Evolutionary conservation across 2,113 vertebrate species (phyloP).

Genomic region (Pantherophis guttatus): DNA sequence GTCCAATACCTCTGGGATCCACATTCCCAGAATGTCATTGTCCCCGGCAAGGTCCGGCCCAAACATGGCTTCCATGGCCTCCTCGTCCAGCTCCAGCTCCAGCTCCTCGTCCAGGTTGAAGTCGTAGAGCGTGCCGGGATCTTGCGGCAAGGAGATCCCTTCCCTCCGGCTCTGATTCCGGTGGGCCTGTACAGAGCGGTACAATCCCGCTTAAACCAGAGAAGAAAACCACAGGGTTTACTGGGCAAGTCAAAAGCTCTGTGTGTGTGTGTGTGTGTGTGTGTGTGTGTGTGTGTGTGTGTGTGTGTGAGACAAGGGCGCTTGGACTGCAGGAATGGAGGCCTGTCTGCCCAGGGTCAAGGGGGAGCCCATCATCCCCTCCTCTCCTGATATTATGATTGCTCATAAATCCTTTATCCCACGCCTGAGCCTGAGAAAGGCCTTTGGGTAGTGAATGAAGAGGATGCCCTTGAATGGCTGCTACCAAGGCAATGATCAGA

Average conservation of each 20-base stretch:
- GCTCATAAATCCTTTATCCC: neutral
- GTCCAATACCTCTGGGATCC: conserved; percentile 99
- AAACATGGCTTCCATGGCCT: conserved; percentile 99
- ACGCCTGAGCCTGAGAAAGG: neutral
- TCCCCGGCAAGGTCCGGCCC: conserved; percentile 93
- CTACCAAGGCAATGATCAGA: neutral
- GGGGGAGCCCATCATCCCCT: neutral
- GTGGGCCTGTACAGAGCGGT: conserved; percentile 96
- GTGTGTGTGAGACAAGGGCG: neutral
- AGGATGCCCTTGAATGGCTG: neutral
- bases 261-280: no score
- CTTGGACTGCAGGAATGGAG: neutral
- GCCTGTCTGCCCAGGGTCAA: neutral
- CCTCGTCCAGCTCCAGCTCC: conserved; percentile 96
- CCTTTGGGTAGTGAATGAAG: neutral
- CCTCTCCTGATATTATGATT: neutral
- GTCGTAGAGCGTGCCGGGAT: conserved; percentile 87
- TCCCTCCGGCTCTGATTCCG: conserved; percentile 90
- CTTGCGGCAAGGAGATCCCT: conserved; percentile 86
- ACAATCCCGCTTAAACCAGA: conserved; percentile 82
- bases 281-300: neutral
- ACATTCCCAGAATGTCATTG: conserved; percentile 99
- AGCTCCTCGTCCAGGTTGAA: conserved; percentile 97
- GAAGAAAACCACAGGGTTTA: conserved; percentile 57
- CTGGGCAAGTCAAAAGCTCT: conserved; percentile 24